Conservation (phyloP, 2,113 vertebrate genomes). For the Zeus faber region DNA sequence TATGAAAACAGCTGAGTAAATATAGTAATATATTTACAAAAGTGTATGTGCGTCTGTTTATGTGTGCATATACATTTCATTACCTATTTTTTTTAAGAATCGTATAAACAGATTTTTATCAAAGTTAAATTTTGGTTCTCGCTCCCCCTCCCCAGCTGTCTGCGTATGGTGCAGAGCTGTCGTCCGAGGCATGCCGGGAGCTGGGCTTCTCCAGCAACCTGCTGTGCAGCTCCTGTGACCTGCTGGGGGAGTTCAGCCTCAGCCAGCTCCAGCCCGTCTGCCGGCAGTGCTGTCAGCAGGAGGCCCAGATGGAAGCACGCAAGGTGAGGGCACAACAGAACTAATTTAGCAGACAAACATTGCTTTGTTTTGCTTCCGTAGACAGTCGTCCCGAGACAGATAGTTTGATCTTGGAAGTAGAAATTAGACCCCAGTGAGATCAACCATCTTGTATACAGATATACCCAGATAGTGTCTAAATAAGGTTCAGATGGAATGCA, state of each 20-base stretch:
- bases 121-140: too few relatives aligned
- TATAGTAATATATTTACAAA: too few relatives aligned
- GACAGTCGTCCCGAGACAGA: neutral
- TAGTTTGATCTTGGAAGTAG: too few relatives aligned
- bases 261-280: constrained; percentile 83
- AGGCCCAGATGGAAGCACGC: constrained; percentile 88
- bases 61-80: too few relatives aligned
- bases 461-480: too few relatives aligned
- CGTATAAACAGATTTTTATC: too few relatives aligned
- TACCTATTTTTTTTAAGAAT: too few relatives aligned
- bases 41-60: too few relatives aligned
- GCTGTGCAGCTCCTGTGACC: constrained; percentile 93
- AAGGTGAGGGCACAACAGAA: constrained; percentile 76
- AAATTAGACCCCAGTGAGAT: too few relatives aligned
- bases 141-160: constrained; percentile 72
- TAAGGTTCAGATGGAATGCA: too few relatives aligned
- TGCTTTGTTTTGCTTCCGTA: neutral
- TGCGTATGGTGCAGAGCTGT: constrained; percentile 81
- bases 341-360: neutral
- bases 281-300: constrained; percentile 93
- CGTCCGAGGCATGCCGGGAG: constrained; percentile 93
- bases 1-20: too few relatives aligned
- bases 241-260: constrained; percentile 91
- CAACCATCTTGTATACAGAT: too few relatives aligned
- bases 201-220: constrained; percentile 97